These are phyloP conservation scores for Noctua pronuba DNA, from an alignment of 2,888 invertebrate genomes.

Conservation along the genomic window DNA sequence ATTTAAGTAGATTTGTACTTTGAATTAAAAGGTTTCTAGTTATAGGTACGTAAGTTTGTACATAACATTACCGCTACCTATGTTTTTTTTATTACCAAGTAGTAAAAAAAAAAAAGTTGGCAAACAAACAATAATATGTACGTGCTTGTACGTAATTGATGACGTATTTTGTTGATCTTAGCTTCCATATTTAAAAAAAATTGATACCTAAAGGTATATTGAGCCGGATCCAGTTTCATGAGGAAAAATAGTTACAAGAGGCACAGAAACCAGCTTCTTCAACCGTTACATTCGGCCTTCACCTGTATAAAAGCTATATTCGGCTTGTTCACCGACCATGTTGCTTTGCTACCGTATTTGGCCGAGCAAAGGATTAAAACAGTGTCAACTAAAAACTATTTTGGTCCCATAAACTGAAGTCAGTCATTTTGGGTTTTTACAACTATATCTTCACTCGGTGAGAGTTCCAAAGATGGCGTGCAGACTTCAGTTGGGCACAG, in stretches of 20 bases:
- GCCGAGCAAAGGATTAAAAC: background rate
- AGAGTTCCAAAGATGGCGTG: background rate
- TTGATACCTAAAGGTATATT: background rate
- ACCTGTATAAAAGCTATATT: slow-evolving; percentile 1
- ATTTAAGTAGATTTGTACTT: background rate
- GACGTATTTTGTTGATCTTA: slow-evolving; percentile 8
- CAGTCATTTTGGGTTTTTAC: background rate
- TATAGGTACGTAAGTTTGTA: background rate
- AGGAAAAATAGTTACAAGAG: slow-evolving; percentile 18
- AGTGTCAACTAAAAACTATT: background rate
- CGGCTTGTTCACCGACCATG: background rate
- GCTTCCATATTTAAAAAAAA: slow-evolving; percentile 12
- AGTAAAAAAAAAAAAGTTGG: background rate
- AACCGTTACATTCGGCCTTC: slow-evolving; percentile 41
- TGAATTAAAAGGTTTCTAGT: background rate
- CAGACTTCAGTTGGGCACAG: background rate
- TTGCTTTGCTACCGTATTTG: background rate
- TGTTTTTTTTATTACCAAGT: background rate
- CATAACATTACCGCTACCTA: background rate
- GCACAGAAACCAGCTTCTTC: slow-evolving; percentile 23
- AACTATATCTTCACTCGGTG: background rate
- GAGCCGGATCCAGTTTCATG: slow-evolving; percentile 13
- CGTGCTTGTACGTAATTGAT: background rate
- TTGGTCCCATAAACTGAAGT: background rate
- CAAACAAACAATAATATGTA: background rate